Conservation (phyloP, 2,888 invertebrate genomes). For the Periphyllus acericola region DNA sequence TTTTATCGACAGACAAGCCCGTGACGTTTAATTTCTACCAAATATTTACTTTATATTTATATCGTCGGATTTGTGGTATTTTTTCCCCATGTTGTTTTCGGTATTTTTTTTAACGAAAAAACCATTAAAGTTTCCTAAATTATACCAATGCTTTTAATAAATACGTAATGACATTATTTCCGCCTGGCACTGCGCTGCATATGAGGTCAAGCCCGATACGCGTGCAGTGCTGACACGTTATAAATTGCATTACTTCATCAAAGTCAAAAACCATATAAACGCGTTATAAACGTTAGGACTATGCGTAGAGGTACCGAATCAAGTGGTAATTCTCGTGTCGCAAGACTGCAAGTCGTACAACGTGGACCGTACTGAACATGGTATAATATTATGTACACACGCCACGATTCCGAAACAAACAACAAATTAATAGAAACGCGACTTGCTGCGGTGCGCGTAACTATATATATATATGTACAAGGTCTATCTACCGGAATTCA, state of each 20-base stretch:
- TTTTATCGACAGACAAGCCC: background rate
- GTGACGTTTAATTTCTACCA: background rate
- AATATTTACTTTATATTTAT: slow-evolving; percentile 8
- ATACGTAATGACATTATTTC: background rate
- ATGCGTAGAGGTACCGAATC: background rate
- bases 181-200: background rate
- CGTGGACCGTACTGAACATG: background rate
- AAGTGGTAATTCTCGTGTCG: background rate
- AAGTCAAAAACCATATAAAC: no score
- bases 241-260: background rate
- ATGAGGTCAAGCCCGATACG: background rate
- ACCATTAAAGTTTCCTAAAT: slow-evolving; percentile 22
- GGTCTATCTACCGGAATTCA: no score
- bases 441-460: no score
- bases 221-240: background rate
- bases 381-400: background rate
- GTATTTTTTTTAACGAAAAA: no score
- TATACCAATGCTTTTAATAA: slow-evolving; percentile 7
- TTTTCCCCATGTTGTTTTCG: background rate
- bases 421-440: no score
- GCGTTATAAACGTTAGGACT: slow-evolving; percentile 20
- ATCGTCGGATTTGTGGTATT: background rate
- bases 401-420: background rate
- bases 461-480: no score
- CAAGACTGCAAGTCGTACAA: background rate